Evolutionary conservation across 2,113 vertebrate genomes (phyloP).

Genomic region (Bettongia penicillata): DNA sequence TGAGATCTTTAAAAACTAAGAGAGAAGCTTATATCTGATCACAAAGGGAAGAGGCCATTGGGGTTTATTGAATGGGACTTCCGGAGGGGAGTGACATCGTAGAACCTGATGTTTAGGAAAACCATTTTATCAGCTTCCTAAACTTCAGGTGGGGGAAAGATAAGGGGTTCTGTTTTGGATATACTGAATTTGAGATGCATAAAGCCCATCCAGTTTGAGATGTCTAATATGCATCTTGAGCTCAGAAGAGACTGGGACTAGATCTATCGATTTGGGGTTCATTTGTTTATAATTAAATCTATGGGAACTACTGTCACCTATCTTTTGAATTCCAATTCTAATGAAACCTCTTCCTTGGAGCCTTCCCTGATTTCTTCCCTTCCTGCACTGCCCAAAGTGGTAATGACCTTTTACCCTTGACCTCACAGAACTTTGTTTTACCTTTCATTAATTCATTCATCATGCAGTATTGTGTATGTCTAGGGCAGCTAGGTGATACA

Average conservation of each 20-base stretch:
- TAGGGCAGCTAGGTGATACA: background rate
- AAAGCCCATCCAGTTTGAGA: background rate
- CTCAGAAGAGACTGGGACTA: background rate
- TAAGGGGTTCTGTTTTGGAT: background rate
- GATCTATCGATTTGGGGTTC: background rate
- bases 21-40: background rate
- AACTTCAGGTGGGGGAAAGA: background rate
- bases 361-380: background rate
- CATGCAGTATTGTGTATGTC: background rate
- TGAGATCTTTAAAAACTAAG: background rate
- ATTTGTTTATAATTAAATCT: background rate
- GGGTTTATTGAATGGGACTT: background rate
- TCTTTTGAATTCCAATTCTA: background rate
- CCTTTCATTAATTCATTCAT: background rate
- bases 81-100: background rate
- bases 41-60: background rate
- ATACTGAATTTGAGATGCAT: background rate
- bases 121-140: background rate
- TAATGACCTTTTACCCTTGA: background rate
- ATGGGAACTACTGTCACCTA: background rate
- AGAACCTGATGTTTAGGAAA: background rate
- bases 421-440: background rate
- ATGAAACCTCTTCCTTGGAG: background rate
- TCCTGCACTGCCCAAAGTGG: background rate
- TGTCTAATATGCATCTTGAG: background rate